Evolutionary conservation across 2,888 invertebrate species (phyloP).

Genomic region (Cerastis leucographa): DNA sequence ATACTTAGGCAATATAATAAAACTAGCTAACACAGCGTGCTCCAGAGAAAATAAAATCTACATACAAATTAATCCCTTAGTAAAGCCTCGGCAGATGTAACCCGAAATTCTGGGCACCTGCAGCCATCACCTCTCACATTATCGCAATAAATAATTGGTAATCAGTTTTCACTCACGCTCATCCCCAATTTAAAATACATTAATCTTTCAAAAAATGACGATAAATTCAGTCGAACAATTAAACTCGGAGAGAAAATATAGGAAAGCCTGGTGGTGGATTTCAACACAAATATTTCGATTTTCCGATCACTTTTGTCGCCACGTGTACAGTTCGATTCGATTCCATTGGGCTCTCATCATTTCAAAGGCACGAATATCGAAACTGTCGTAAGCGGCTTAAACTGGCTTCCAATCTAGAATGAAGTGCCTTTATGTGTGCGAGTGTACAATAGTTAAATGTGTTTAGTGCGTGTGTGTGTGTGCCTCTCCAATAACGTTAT

Average conservation of each 20-base stretch:
- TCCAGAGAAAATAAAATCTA: constrained; percentile 4
- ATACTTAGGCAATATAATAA: not conserved
- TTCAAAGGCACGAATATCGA: constrained; percentile 68
- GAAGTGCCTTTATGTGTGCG: constrained; percentile 65
- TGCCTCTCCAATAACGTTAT: constrained; percentile 42
- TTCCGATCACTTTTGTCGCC: constrained; percentile 30
- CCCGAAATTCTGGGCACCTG: not conserved
- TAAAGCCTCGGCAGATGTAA: not conserved
- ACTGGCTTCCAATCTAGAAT: constrained; percentile 71
- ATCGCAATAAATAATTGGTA: constrained; percentile 32
- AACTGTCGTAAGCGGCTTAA: constrained; percentile 77
- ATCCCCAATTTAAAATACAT: constrained; percentile 13
- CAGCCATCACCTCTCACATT: constrained; percentile 25
- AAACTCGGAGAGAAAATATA: not conserved
- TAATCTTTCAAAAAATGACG: constrained; percentile 10
- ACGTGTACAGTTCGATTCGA: constrained; percentile 60
- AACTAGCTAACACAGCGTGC: not conserved
- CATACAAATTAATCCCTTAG: not conserved
- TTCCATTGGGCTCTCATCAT: constrained; percentile 67
- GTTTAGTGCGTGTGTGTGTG: constrained; percentile 24
- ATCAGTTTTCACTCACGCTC: constrained; percentile 6
- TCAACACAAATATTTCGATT: constrained; percentile 20
- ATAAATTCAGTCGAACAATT: constrained; percentile 10
- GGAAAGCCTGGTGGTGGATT: not conserved
- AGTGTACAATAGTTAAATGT: constrained; percentile 46